Base-by-base conservation (phyloP, 1,140 invertebrate species). In the Antheraea mylitta region DNA sequence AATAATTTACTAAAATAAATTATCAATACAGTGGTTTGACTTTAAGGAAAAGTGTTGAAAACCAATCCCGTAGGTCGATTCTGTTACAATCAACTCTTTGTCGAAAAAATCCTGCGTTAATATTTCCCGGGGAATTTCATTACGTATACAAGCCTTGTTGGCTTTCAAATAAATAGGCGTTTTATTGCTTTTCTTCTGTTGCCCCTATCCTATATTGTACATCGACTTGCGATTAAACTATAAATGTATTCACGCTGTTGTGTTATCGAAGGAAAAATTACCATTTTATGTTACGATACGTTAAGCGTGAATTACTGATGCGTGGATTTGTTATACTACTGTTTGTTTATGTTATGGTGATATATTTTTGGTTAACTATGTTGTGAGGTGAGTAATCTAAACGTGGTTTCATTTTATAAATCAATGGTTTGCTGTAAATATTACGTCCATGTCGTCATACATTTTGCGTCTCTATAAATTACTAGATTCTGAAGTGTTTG, bases 101-200 rank as follows among this genome's bases (percentile, higher is more conserved):
- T 83, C 83, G 81, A 80, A 83, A 87, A 89, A 80, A 87, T 87
- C 86, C 87, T 88, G 79, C 85, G 83, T 84, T 90, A 87, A 88
- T 90, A 90, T 87, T 88, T 84, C 73, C 78, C 81, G 76, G 81
- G 83, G 86, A 88, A 90, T 90, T 90, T 90, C 85, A 88, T 87
- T 90, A 90, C 74, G 22, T 30, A 30, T 78, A 76, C 80, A 80
- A 76, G 70, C 76, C 85, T 80, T 81, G 86, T 84, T 85, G 85
- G 80, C 83, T 86, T 85, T 86, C 79, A 83, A 87, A 87, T 85
- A 89, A 84, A 89, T 87, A 87, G 80, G 78, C 82, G 75, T 88
- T 88, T 90, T 89, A 88, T 87, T 89, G 84, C 84, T 80, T 81
- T 83, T 79, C 82, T 79, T 82, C 75, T 53, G 18, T 78, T 66